phyloP scores from a whole-genome alignment of 2,797 vertebrate species.

The Pantherophis vulpinus region DNA sequence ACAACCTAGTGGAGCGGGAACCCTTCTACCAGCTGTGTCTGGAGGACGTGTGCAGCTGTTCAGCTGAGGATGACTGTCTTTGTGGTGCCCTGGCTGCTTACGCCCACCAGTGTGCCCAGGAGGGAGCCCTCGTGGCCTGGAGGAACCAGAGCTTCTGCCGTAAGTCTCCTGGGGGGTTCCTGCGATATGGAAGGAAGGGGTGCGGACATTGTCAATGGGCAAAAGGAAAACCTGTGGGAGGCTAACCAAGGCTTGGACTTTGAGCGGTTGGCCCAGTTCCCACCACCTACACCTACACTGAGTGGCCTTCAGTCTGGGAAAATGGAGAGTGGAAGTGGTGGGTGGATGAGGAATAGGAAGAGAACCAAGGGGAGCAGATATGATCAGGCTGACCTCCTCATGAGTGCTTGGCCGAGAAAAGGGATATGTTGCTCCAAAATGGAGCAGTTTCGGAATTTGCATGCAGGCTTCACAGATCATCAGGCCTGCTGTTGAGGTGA shows the following conservation, averaged over 20 bases:
- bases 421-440: too few species aligned
- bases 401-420: too few species aligned
- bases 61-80: conserved; percentile 66
- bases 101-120: conserved; percentile 78
- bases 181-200: fast-evolving
- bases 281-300: background rate
- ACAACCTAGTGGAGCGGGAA: conserved; percentile 80
- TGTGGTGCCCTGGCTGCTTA: conserved; percentile 82
- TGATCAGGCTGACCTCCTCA: too few species aligned
- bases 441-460: too few species aligned
- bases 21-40: conserved; percentile 80
- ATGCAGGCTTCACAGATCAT: background rate
- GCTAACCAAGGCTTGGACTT: background rate
- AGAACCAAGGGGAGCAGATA: too few species aligned
- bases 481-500: background rate
- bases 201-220: fast-evolving
- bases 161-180: conserved; percentile 59
- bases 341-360: too few species aligned
- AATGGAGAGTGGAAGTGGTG: too few species aligned
- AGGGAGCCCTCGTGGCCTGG: conserved; percentile 75
- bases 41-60: conserved; percentile 78
- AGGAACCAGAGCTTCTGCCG: conserved; percentile 84
- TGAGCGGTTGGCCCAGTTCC: background rate
- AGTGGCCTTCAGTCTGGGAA: background rate
- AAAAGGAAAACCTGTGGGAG: too few species aligned